Evolutionary conservation across 2,113 vertebrate genomes (phyloP).

Genomic region (Dolichallabes microphthalmus): DNA sequence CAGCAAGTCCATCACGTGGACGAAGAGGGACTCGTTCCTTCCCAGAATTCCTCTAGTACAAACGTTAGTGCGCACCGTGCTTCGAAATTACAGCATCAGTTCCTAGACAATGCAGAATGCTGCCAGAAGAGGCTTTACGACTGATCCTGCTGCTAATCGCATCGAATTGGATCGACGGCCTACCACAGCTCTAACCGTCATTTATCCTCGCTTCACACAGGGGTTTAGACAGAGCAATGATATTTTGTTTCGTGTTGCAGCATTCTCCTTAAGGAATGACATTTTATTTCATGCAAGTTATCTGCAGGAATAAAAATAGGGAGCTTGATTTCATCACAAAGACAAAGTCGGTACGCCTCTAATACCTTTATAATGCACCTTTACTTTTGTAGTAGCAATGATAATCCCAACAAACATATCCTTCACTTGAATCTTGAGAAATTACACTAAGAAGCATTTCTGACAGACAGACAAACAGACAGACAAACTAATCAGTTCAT

Average conservation of each 20-base stretch:
- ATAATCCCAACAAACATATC: no score
- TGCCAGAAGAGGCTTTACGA: neutral
- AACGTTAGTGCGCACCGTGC: no score
- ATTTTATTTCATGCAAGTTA: neutral
- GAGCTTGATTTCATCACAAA: no score
- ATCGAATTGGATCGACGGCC: no score
- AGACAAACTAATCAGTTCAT: no score
- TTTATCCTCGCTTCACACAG: neutral
- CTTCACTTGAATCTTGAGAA: neutral
- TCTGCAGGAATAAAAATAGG: neutral
- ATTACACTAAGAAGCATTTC: neutral
- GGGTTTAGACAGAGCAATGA: neutral
- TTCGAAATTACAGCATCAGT: neutral
- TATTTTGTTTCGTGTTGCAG: neutral
- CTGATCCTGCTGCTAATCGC: neutral
- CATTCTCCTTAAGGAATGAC: neutral
- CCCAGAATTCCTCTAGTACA: neutral
- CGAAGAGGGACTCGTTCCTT: neutral
- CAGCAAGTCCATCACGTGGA: neutral
- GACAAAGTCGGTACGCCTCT: neutral
- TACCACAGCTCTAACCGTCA: neutral
- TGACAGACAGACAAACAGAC: neutral
- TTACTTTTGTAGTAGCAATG: no score
- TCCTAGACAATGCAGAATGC: neutral
- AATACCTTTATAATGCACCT: neutral